phyloP scores from a whole-genome alignment of 2,113 vertebrate species.

The Chascanopsetta lugubris region DNA sequence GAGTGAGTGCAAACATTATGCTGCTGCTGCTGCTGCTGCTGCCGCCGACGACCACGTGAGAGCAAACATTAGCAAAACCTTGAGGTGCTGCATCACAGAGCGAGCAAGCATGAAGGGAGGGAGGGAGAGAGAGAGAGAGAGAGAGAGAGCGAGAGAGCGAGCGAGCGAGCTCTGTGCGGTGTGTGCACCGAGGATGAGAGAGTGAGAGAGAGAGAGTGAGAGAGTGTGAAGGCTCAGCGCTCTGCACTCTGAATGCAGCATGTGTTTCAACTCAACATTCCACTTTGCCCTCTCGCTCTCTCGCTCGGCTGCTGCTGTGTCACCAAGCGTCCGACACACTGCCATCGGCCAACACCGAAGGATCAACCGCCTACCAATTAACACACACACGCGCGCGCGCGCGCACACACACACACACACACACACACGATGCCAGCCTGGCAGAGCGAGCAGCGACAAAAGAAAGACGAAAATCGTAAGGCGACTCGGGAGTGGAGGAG shows the following conservation, averaged over 20 bases:
- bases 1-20: not conserved
- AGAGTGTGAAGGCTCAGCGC: slow-evolving; percentile 35
- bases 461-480: slow-evolving; percentile 16
- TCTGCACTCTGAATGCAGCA: slow-evolving; percentile 70
- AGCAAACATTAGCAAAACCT: slow-evolving; percentile 39
- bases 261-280: slow-evolving; percentile 81
- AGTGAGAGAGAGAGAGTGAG: not conserved
- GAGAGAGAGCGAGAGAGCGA: not conserved
- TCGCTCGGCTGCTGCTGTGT: slow-evolving; percentile 52
- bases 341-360: slow-evolving; percentile 53
- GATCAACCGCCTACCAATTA: slow-evolving; percentile 50
- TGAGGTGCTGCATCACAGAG: slow-evolving; percentile 21
- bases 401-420: slow-evolving; percentile 3
- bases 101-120: no score
- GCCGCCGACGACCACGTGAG: slow-evolving; percentile 35
- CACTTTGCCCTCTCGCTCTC: slow-evolving; percentile 64
- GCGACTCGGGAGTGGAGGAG: slow-evolving; percentile 5
- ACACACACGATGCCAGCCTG: slow-evolving; percentile 16
- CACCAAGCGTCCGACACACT: slow-evolving; percentile 46
- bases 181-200: not conserved
- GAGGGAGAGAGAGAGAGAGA: no score
- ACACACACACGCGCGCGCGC: slow-evolving; percentile 10
- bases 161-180: slow-evolving; percentile 1
- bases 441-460: not conserved
- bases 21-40: not conserved